These are phyloP conservation scores for Hexactinellida sp. DNA, from an alignment of 37 sponge, comb jelly and placozoan species.

Conservation along the genomic window DNA sequence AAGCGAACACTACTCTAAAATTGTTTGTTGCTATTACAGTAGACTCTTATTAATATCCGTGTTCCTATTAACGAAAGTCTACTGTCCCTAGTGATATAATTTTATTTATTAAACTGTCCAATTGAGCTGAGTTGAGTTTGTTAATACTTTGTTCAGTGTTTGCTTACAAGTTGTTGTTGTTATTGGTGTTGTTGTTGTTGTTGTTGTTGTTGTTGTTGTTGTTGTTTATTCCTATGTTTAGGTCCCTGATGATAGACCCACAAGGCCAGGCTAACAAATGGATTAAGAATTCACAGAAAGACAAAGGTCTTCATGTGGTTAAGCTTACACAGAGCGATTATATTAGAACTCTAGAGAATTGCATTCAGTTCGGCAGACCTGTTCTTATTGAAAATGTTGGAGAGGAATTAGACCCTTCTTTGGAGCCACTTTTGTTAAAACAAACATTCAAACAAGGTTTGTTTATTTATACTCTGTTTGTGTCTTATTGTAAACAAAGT, in stretches of 20 bases:
- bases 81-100: no score
- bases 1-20: neutral
- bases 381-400: constrained; percentile 95
- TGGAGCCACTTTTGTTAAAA: constrained; percentile 93
- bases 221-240: no score
- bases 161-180: no score
- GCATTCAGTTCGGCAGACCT: constrained; percentile 95
- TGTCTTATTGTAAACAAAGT: neutral
- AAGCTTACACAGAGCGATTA: constrained; percentile 90
- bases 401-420: constrained; percentile 94
- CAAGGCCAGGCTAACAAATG: constrained; percentile 99
- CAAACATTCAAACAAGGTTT: constrained; percentile 98
- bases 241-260: constrained; percentile 99
- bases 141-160: constrained; percentile 7
- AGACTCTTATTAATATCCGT: no score
- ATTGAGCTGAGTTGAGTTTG: neutral
- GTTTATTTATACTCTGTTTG: neutral
- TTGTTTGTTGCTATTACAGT: neutral
- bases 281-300: constrained; percentile 89
- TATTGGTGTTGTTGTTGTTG: no score
- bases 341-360: constrained; percentile 94
- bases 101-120: neutral
- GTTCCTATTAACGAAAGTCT: no score
- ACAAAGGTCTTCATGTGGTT: constrained; percentile 73
- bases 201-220: no score